phyloP scores from a whole-genome alignment of 2,797 vertebrate species.

The Sebastes elongatus region DNA sequence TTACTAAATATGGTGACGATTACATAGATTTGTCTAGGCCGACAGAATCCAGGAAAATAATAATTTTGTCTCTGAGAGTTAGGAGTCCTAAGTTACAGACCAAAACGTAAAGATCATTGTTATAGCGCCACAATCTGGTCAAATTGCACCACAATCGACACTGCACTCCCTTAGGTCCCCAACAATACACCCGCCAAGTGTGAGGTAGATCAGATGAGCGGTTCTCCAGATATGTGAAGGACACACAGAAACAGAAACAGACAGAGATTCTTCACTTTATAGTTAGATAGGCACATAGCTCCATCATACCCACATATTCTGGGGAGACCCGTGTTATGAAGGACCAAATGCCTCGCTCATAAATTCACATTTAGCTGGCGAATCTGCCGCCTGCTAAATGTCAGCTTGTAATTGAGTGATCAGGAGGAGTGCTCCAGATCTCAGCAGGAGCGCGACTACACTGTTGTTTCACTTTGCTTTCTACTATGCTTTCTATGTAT shows the following conservation, averaged over 20 bases:
- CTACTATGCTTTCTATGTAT: not conserved
- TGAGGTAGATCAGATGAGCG: not conserved
- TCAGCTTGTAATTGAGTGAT: conserved; percentile 33
- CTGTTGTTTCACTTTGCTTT: not conserved
- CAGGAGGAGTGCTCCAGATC: not conserved
- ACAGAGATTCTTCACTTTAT: not conserved
- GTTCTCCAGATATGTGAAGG: not conserved
- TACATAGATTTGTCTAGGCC: too few species aligned
- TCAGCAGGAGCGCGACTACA: not conserved
- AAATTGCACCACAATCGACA: not conserved
- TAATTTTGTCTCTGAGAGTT: too few species aligned
- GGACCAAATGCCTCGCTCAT: not conserved
- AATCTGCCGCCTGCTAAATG: conserved; percentile 28
- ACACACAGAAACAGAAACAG: not conserved
- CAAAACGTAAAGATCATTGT: too few species aligned
- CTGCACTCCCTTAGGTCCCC: not conserved
- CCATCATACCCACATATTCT: not conserved
- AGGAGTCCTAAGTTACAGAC: too few species aligned
- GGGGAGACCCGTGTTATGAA: not conserved
- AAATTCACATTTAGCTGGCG: not conserved
- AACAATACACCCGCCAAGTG: not conserved
- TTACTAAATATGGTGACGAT: too few species aligned
- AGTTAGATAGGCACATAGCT: not conserved
- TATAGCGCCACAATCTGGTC: not conserved
- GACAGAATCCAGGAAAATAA: too few species aligned